phyloP scores from a whole-genome alignment of 2,888 invertebrate species.

The Apodemia zela region DNA sequence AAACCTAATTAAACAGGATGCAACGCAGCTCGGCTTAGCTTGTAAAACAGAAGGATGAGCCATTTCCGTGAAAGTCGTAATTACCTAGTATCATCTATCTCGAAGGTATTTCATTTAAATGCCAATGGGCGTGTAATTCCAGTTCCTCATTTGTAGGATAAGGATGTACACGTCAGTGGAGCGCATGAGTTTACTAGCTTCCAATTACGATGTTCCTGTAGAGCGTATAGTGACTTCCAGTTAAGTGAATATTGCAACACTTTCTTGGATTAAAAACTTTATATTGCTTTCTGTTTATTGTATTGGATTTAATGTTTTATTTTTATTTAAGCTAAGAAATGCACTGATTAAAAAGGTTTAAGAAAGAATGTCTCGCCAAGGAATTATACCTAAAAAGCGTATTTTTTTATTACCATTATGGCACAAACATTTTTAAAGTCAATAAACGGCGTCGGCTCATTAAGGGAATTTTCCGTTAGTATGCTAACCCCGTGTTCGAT shows the following conservation, averaged over 20 bases:
- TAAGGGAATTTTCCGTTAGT: no score
- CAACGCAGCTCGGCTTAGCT: no score
- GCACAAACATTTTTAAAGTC: no score
- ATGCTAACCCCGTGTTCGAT: no score
- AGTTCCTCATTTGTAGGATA: conserved; percentile 32
- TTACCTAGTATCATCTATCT: conserved; percentile 5
- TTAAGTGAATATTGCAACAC: conserved; percentile 21
- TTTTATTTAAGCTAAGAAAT: background rate
- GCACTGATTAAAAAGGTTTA: no score
- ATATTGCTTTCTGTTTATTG: conserved; percentile 21
- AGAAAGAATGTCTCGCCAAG: no score
- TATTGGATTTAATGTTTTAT: conserved; percentile 14
- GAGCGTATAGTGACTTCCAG: conserved; percentile 15
- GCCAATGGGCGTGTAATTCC: conserved; percentile 33
- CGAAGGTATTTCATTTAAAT: conserved; percentile 22
- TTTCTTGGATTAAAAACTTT: conserved; percentile 17
- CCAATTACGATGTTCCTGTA: conserved; percentile 31
- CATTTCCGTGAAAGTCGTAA: background rate
- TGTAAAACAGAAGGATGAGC: background rate
- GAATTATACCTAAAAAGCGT: no score
- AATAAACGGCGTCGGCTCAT: no score
- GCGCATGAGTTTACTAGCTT: conserved; percentile 30
- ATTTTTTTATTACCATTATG: no score
- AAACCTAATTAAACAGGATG: no score
- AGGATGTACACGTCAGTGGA: conserved; percentile 36